Conservation (phyloP, 2,113 vertebrate genomes). For the Bubo bubo region DNA sequence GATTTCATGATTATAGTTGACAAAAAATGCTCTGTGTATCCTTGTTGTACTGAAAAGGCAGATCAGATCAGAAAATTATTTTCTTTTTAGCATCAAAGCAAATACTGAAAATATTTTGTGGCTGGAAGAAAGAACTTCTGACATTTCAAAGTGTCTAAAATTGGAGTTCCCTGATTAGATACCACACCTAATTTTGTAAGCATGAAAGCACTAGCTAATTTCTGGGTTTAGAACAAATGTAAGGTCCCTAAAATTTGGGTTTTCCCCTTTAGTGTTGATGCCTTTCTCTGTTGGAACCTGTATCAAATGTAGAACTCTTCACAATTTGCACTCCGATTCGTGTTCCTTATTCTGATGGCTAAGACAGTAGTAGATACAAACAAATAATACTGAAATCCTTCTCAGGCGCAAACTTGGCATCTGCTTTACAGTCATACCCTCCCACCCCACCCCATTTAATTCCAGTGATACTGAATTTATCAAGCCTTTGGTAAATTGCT, state of each 20-base stretch:
- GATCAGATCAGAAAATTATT: neutral
- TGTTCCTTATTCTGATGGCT: neutral
- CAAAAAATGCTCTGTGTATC: conserved; percentile 13
- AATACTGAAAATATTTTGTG: neutral
- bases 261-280: neutral
- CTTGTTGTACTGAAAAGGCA: conserved; percentile 1
- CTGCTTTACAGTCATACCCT: conserved; percentile 15
- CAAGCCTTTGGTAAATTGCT: conserved; percentile 56
- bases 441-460: neutral
- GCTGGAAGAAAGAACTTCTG: neutral
- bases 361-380: neutral
- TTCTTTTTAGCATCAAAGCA: neutral
- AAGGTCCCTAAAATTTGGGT: neutral
- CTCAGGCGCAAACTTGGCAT: neutral
- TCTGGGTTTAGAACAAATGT: neutral
- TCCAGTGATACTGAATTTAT: conserved; percentile 40
- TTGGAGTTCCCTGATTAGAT: neutral
- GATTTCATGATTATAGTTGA: conserved; percentile 1
- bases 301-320: neutral
- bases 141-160: neutral
- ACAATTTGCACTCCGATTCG: neutral
- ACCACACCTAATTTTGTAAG: neutral
- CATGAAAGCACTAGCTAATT: neutral
- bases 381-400: neutral
- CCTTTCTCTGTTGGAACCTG: neutral